phyloP scores from a whole-genome alignment of 2,888 invertebrate genomes.

The Diarsia dahlii region DNA sequence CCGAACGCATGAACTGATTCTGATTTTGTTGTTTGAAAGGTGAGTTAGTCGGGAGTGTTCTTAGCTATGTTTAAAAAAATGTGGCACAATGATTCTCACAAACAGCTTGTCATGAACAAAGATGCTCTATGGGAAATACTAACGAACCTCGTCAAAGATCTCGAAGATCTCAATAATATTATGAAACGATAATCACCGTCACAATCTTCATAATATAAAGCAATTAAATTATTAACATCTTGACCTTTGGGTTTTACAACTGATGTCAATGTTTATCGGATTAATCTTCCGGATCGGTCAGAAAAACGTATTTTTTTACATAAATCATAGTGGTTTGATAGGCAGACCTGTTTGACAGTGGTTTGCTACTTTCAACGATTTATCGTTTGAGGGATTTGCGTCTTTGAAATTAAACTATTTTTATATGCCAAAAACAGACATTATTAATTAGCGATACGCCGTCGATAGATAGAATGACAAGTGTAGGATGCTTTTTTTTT shows the following conservation, averaged over 20 bases:
- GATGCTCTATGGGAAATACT: not conserved
- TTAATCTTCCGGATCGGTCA: constrained; percentile 27
- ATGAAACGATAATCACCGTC: constrained; percentile 14
- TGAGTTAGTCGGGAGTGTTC: no score
- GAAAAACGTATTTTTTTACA: constrained; percentile 14
- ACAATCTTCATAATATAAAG: constrained; percentile 11
- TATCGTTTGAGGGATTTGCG: not conserved
- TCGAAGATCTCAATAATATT: constrained; percentile 19
- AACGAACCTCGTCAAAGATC: not conserved
- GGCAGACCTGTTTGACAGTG: constrained; percentile 12
- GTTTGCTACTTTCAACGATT: not conserved
- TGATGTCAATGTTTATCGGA: constrained; percentile 46
- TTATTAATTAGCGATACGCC: not conserved
- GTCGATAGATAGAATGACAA: not conserved
- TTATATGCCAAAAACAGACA: not conserved
- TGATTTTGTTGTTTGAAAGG: no score
- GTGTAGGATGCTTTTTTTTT: not conserved
- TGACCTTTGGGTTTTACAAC: constrained; percentile 48
- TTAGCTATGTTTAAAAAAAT: no score
- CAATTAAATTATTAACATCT: constrained; percentile 40
- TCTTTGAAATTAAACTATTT: not conserved
- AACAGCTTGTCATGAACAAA: not conserved
- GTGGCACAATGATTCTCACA: not conserved
- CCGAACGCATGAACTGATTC: no score
- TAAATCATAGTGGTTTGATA: constrained; percentile 38